These are phyloP conservation scores for Synergus japonicus DNA, from an alignment of 2,888 invertebrate genomes.

Conservation along the genomic window DNA sequence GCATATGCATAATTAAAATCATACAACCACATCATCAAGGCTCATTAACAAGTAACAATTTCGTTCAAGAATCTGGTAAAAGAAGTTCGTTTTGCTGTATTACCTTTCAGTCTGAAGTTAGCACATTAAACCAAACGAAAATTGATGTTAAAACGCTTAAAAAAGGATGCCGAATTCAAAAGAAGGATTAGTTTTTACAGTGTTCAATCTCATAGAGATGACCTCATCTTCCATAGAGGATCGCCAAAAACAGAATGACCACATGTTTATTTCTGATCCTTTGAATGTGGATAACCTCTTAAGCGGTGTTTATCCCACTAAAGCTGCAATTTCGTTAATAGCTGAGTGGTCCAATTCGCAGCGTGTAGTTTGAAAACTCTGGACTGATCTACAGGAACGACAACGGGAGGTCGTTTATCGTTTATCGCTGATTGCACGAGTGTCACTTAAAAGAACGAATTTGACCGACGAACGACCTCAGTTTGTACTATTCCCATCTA, in stretches of 20 bases:
- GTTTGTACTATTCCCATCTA: conserved; percentile 29
- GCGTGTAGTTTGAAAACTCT: neutral
- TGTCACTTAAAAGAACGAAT: conserved; percentile 52
- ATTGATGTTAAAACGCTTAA: too few relatives aligned
- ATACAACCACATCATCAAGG: neutral
- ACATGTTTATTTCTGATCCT: neutral
- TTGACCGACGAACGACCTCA: conserved; percentile 52
- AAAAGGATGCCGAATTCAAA: too few relatives aligned
- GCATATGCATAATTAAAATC: neutral
- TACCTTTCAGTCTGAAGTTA: too few relatives aligned
- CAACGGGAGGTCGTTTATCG: conserved; percentile 5
- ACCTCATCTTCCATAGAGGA: neutral
- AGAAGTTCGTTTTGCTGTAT: too few relatives aligned
- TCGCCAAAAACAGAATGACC: neutral
- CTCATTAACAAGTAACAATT: neutral
- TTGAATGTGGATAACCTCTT: neutral
- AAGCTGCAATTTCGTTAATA: conserved; percentile 28
- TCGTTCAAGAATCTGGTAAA: too few relatives aligned
- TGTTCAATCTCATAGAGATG: neutral
- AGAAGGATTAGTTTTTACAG: too few relatives aligned
- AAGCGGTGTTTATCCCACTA: conserved; percentile 14
- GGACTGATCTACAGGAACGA: neutral
- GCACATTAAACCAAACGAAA: too few relatives aligned
- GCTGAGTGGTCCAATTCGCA: conserved; percentile 23
- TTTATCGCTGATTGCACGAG: conserved; percentile 40